Evolutionary conservation across 2,888 invertebrate genomes (phyloP).

Genomic region (Drepana falcataria): DNA sequence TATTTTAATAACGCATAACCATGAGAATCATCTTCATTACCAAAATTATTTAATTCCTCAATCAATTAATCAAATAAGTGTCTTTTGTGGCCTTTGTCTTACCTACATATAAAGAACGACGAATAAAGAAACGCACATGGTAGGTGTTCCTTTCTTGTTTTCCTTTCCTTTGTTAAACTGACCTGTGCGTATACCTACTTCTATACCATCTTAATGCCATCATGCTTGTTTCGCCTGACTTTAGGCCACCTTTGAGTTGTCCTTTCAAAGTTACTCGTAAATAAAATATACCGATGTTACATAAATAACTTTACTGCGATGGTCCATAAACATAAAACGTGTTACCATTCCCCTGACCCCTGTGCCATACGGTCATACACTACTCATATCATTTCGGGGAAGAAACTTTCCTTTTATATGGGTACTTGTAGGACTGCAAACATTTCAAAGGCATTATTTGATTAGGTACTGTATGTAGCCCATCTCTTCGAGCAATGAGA

Average conservation of each 20-base stretch:
- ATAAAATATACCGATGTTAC: slow-evolving; percentile 38
- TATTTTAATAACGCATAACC: too few relatives aligned
- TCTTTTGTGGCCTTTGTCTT: too few relatives aligned
- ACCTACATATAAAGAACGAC: too few relatives aligned
- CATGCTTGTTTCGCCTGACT: slow-evolving; percentile 25
- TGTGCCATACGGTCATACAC: slow-evolving; percentile 16
- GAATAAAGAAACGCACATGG: too few relatives aligned
- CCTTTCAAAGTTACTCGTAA: slow-evolving; percentile 24
- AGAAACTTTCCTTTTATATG: slow-evolving; percentile 44
- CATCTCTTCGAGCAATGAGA: slow-evolving; percentile 17
- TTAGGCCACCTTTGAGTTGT: slow-evolving; percentile 20
- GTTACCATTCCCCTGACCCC: slow-evolving; percentile 37
- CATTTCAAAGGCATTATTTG: slow-evolving; percentile 35
- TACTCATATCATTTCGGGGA: slow-evolving; percentile 41
- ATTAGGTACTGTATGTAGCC: slow-evolving; percentile 23
- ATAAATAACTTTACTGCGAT: slow-evolving; percentile 40
- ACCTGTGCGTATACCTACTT: slow-evolving; percentile 20
- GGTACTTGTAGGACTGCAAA: slow-evolving; percentile 36
- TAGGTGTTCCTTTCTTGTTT: too few relatives aligned
- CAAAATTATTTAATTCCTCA: too few relatives aligned
- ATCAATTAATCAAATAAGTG: too few relatives aligned
- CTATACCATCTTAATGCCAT: too few relatives aligned
- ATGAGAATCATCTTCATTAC: too few relatives aligned
- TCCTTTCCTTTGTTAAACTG: slow-evolving; percentile 7
- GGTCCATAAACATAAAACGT: slow-evolving; percentile 52